Evolutionary conservation across 1,140 invertebrate species (phyloP).

Genomic region (Bombus superbus): DNA sequence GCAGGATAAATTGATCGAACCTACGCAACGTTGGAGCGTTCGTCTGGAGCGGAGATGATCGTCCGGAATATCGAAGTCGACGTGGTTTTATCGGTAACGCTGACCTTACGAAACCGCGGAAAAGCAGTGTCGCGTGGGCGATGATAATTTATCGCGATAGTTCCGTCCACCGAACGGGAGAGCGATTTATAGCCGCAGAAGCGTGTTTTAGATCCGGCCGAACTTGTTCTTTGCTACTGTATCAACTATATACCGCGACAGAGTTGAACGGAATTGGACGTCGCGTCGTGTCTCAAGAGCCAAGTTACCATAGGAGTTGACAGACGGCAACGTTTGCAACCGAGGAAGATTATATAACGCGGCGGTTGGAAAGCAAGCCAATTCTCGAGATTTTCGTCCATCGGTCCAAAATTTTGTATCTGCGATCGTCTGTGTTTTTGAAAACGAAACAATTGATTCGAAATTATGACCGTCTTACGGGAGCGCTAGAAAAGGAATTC

Average conservation of each 20-base stretch:
- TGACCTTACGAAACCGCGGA: constrained; percentile 64
- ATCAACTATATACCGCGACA: not conserved
- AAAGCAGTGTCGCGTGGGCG: constrained; percentile 65
- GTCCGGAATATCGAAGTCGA: not conserved
- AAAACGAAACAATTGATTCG: no score
- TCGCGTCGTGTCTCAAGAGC: not conserved
- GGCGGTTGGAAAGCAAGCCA: not conserved
- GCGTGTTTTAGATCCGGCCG: constrained; percentile 16
- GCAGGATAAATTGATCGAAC: not conserved
- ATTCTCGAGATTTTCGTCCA: not conserved
- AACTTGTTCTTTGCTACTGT: constrained; percentile 25
- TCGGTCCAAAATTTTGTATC: no score
- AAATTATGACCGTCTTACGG: no score
- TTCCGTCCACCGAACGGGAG: constrained; percentile 52
- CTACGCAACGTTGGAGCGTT: not conserved
- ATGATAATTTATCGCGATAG: constrained; percentile 69
- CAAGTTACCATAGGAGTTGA: not conserved
- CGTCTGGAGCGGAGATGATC: not conserved
- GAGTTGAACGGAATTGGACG: not conserved
- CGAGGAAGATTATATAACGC: not conserved
- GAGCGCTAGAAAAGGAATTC: no score
- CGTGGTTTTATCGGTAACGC: constrained; percentile 31
- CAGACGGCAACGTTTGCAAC: no score
- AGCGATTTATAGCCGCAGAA: constrained; percentile 29
- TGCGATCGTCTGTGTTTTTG: no score